Percentiles rank a stretch among this genome's conserved stretches.
Conservation (phyloP, 2,797 vertebrate species). For the Rhabdomys pumilio region DNA sequence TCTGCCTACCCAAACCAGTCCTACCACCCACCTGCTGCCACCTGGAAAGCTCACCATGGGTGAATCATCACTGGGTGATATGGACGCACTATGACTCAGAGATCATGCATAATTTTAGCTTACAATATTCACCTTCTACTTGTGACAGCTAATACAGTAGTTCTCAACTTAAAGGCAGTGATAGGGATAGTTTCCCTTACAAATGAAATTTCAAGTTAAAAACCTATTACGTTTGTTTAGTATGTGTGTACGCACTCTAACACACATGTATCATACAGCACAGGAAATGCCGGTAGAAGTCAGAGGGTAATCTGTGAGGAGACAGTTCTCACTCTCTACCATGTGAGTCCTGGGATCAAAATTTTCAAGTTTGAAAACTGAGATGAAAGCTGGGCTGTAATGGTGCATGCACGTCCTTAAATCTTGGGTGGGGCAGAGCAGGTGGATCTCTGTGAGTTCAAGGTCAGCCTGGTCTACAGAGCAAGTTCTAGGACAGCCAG, state of each 20-base stretch:
- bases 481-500: background rate
- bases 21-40: background rate
- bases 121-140: conserved; percentile 47
- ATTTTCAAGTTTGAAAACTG: background rate
- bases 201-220: conserved; percentile 44
- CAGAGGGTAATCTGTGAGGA: background rate
- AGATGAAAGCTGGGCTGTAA: background rate
- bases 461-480: background rate
- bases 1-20: conserved; percentile 11
- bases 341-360: background rate
- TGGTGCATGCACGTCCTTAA: background rate
- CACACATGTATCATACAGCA: background rate
- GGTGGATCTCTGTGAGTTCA: background rate
- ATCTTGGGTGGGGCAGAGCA: background rate
- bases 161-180: conserved; percentile 57
- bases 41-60: background rate
- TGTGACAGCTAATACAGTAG: background rate
- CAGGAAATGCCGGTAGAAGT: background rate
- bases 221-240: background rate
- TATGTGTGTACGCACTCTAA: background rate
- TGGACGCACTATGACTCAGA: background rate
- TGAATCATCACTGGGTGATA: background rate
- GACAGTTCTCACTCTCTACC: background rate
- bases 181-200: background rate
- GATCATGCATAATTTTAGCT: conserved; percentile 28